Evolutionary conservation across 2,797 vertebrate genomes (phyloP).

Genomic region (Anomalospiza imberbis): DNA sequence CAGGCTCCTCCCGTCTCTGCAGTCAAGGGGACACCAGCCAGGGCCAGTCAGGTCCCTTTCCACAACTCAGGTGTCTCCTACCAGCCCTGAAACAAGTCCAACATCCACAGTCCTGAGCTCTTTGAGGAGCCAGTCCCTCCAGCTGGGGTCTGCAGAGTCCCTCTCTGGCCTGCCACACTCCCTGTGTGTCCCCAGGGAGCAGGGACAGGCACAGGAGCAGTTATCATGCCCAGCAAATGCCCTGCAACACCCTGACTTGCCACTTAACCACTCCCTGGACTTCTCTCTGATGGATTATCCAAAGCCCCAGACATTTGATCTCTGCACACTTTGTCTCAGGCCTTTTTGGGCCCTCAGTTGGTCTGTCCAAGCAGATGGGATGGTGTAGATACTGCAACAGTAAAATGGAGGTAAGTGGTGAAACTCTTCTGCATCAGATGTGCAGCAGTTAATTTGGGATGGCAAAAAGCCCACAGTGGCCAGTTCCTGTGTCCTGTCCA

Average conservation of each 20-base stretch:
- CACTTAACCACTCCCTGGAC: neutral
- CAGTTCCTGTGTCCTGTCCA: slow-evolving; percentile 61
- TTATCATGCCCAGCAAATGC: neutral
- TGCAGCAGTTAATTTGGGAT: slow-evolving; percentile 7
- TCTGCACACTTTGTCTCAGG: neutral
- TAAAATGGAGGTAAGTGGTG: neutral
- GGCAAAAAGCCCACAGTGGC: slow-evolving; percentile 31
- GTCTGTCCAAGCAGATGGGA: neutral
- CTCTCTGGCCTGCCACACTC: neutral
- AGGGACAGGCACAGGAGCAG: neutral
- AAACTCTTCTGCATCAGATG: neutral
- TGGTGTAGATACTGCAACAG: neutral
- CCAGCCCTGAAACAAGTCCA: neutral
- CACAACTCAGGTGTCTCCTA: neutral
- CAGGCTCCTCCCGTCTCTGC: neutral
- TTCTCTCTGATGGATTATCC: neutral
- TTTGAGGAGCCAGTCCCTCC: neutral
- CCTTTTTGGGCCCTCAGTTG: neutral
- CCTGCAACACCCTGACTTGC: neutral
- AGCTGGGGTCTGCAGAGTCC: neutral
- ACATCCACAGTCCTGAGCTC: neutral
- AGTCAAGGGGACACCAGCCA: neutral
- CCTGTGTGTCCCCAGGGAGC: neutral
- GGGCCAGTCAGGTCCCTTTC: neutral
- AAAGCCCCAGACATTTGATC: neutral